A percentile compares a stretch with the other conserved stretches of the same genome.
Evolutionary conservation across 2,888 invertebrate species (phyloP).

Genomic region (Mechanitis messenoides): DNA sequence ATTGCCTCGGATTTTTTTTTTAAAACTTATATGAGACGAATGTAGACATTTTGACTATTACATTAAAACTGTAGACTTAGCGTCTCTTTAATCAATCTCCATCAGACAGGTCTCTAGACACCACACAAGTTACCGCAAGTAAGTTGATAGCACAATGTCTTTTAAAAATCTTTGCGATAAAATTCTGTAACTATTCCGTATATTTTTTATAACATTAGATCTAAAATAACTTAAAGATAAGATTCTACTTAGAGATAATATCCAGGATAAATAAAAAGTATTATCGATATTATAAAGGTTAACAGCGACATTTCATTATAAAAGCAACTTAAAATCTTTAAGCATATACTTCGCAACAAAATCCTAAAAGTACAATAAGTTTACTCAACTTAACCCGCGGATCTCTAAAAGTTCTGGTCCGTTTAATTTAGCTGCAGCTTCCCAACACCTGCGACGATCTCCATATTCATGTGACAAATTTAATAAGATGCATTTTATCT

Average conservation of each 20-base stretch:
- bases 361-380: not conserved
- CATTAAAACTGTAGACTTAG: slow-evolving; percentile 4
- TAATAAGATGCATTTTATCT: slow-evolving; percentile 31
- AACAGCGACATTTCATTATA: too few species aligned
- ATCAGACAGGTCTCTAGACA: not conserved
- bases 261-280: too few species aligned
- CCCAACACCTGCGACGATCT: slow-evolving; percentile 24
- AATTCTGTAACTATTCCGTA: not conserved
- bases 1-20: too few species aligned
- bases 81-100: slow-evolving; percentile 3
- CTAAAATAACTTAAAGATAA: too few species aligned
- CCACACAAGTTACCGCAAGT: not conserved
- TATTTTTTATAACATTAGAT: not conserved
- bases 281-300: too few species aligned
- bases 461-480: slow-evolving; percentile 32
- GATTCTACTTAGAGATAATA: too few species aligned
- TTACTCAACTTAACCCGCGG: not conserved
- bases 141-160: not conserved
- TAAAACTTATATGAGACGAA: not conserved
- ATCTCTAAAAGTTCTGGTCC: slow-evolving; percentile 11
- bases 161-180: not conserved
- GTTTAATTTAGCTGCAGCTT: slow-evolving; percentile 16
- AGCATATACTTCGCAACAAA: not conserved
- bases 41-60: slow-evolving; percentile 1
- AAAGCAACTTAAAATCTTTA: too few species aligned